Base-by-base conservation (phyloP, 2,888 invertebrate species). In the Drosophila emarginata region DNA sequence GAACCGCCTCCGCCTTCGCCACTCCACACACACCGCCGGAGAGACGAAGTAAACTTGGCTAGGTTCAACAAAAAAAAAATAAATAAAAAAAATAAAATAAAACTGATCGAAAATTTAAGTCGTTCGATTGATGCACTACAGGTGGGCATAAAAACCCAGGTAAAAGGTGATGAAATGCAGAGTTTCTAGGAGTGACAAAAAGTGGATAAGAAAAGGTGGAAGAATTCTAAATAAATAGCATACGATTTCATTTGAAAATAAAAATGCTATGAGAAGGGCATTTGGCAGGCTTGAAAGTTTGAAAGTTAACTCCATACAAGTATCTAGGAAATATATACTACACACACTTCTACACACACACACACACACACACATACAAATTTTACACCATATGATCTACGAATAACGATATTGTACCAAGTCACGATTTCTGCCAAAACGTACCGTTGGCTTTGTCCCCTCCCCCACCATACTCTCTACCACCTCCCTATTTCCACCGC, bases 341-440 rank as follows among this genome's bases (percentile, higher is more conserved):
- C 53, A 60, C 53, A 65, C 65, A 65, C 53, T 32, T 32, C 9
- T 32, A 32, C 1, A 52, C 36, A 67, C 28, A 53, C 60, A 72
- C 54, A 61, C 58, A 78, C 59, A 63, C 40, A 75, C 28, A 72
- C 64, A 74, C 57, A 63, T 53, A 68, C 32, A 67, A 76, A 78
- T 71, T 85, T 85, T 88, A 88, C 83, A 87, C 86, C 89, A 89
- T 89, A 86, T 87, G 88, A 90, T 84, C 89, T 83, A 89, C 79
- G 80, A 79, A 80, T 89, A 86, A 90, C 91, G 89, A 90, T 90
- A 90, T 90, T 89, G 90, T 89, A 86, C 80, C 82, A 65, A 90
- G 90, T 90, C 90, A 90, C 90, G 90, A 90, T 89, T 91, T 90
- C 84, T 87, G 83, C 78, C 88, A 85, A 85, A 85, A 87, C 84